These are phyloP conservation scores for Melolontha melolontha DNA, from an alignment of 2,888 invertebrate genomes.

Conservation along the genomic window DNA sequence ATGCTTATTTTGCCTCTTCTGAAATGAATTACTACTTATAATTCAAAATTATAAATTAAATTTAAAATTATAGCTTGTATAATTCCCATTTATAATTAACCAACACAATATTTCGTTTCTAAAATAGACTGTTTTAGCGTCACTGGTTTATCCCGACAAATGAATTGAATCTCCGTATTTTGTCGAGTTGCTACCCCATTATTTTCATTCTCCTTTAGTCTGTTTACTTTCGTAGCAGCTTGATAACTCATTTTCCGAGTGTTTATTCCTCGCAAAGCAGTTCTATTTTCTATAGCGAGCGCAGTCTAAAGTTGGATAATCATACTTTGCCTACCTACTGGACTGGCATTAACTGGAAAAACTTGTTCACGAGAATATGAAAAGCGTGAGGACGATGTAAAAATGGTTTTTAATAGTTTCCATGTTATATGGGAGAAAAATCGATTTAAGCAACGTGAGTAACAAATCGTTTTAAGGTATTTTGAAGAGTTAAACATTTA, in stretches of 20 bases:
- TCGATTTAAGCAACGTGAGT: not conserved
- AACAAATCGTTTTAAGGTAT: no score
- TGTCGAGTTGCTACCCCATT: conserved; percentile 27
- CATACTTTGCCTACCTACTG: conserved; percentile 20
- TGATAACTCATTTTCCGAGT: conserved; percentile 42
- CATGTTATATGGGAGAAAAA: not conserved
- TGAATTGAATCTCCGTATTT: conserved; percentile 37
- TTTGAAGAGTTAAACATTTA: no score
- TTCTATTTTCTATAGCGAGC: conserved; percentile 24
- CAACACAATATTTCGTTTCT: not conserved
- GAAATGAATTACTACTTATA: no score
- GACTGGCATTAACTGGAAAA: conserved; percentile 17
- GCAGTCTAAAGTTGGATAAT: conserved; percentile 24
- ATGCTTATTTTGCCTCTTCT: no score
- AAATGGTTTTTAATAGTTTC: not conserved
- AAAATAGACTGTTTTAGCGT: not conserved
- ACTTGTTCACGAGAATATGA: conserved; percentile 23
- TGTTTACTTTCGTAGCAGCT: conserved; percentile 33
- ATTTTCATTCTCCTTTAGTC: conserved; percentile 30
- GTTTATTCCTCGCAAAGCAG: conserved; percentile 43
- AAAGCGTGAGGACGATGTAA: conserved; percentile 1
- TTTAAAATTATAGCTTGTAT: no score
- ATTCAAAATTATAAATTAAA: no score
- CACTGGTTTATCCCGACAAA: conserved; percentile 14
- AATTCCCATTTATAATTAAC: not conserved